These are phyloP conservation scores for Drosophila saltans DNA, from an alignment of 1,140 invertebrate species.

Conservation along the genomic window DNA sequence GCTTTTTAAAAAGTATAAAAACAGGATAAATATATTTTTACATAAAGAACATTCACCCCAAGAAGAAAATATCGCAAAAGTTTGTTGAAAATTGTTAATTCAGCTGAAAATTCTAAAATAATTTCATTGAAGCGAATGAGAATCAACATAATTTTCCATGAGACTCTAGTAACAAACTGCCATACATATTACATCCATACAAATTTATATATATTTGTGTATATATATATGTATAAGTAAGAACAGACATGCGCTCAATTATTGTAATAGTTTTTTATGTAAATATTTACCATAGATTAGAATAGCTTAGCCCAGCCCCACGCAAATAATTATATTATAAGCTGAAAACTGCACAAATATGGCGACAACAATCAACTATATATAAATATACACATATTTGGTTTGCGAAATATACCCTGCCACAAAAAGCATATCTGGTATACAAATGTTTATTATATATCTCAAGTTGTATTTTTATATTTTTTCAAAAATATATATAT, in stretches of 20 bases:
- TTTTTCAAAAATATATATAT: too few species aligned
- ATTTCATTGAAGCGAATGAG: not conserved
- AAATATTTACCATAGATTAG: slow-evolving; percentile 62
- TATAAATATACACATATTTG: not conserved
- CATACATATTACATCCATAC: not conserved
- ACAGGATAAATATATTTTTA: too few species aligned
- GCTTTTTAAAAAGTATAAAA: too few species aligned
- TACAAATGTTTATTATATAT: too few species aligned
- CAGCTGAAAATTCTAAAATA: not conserved
- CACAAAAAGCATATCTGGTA: too few species aligned
- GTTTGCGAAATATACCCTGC: too few species aligned
- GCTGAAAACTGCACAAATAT: slow-evolving; percentile 60
- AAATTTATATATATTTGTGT: not conserved
- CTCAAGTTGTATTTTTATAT: too few species aligned
- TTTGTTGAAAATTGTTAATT: not conserved
- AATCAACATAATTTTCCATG: not conserved
- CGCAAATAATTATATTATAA: slow-evolving; percentile 76
- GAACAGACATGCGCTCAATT: not conserved
- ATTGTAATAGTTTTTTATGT: slow-evolving; percentile 40
- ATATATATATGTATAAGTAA: not conserved
- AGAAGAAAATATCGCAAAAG: not conserved
- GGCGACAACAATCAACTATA: slow-evolving; percentile 60
- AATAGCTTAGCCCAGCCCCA: slow-evolving; percentile 49
- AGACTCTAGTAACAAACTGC: not conserved
- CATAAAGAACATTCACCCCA: too few species aligned